A percentile compares a stretch with the other conserved stretches of the same genome.
phyloP scores from a whole-genome alignment of 2,888 invertebrate genomes.

The Pseudococcus jackbeardsleyi region DNA sequence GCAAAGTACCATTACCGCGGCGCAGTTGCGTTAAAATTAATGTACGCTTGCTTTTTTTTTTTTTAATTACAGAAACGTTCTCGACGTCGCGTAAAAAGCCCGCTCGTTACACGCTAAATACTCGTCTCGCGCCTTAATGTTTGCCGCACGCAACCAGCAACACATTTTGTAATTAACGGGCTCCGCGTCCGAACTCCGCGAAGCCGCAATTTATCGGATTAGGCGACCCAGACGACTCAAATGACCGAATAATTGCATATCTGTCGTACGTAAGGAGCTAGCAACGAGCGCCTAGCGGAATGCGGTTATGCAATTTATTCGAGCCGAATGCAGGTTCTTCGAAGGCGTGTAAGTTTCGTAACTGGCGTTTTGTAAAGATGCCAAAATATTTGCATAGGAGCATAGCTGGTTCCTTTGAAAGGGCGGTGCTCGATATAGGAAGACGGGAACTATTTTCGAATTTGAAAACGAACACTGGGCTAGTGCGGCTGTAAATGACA shows the following conservation, averaged over 20 bases:
- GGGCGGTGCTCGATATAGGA: conserved; percentile 1
- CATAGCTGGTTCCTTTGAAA: background rate
- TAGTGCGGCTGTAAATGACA: background rate
- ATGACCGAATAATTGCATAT: conserved; percentile 29
- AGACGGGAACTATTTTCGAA: background rate
- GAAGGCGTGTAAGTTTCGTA: background rate
- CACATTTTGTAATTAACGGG: conserved; percentile 2
- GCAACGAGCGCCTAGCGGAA: background rate
- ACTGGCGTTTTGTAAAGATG: background rate
- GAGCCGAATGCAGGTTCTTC: background rate
- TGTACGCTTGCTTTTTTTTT: background rate
- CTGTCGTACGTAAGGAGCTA: background rate
- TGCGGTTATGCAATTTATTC: conserved; percentile 21
- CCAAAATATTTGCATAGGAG: conserved; percentile 1
- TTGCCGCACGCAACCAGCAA: background rate
- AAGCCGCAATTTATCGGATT: background rate
- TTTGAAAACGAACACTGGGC: background rate
- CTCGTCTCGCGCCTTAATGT: too few relatives aligned
- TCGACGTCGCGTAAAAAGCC: background rate
- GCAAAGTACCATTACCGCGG: conserved; percentile 17
- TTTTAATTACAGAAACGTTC: conserved; percentile 14
- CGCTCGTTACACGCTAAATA: background rate
- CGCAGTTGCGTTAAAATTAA: background rate
- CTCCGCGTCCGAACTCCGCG: too few relatives aligned
- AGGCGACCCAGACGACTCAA: conserved; percentile 13